phyloP scores from a whole-genome alignment of 2,797 vertebrate species.

The Pogoniulus pusillus region DNA sequence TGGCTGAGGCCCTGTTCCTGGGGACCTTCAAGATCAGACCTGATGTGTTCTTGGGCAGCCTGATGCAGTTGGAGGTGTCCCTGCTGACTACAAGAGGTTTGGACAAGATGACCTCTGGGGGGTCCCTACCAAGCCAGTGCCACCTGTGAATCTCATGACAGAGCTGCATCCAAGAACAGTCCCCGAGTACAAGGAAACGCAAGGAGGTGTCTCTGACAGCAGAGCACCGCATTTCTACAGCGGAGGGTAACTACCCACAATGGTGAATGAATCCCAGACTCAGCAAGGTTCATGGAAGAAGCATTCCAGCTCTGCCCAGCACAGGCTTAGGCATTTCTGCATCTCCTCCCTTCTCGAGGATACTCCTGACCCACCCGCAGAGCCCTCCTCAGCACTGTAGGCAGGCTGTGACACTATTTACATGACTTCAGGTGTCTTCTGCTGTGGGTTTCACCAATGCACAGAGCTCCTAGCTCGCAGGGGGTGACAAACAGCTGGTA shows the following conservation, averaged over 20 bases:
- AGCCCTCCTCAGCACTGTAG: not conserved
- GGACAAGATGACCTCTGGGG: no score
- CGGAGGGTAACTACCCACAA: not conserved
- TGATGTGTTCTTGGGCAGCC: no score
- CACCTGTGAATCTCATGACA: not conserved
- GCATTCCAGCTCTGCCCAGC: not conserved
- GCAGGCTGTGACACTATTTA: not conserved
- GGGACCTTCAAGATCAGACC: no score
- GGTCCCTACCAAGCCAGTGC: no score
- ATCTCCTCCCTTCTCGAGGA: fast-evolving
- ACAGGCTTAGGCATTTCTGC: fast-evolving
- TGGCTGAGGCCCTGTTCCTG: no score
- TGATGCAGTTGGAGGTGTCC: no score
- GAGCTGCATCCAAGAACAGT: not conserved
- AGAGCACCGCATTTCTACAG: not conserved
- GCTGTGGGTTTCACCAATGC: not conserved
- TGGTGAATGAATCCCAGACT: not conserved
- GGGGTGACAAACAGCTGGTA: not conserved
- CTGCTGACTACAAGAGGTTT: no score
- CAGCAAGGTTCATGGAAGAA: not conserved
- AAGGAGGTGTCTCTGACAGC: not conserved
- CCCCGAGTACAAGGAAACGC: not conserved
- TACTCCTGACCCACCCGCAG: not conserved
- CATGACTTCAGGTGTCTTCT: not conserved
- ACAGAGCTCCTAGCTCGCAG: not conserved